These are phyloP conservation scores for Leucozona laternaria DNA, from an alignment of 2,888 invertebrate genomes.

Conservation along the genomic window DNA sequence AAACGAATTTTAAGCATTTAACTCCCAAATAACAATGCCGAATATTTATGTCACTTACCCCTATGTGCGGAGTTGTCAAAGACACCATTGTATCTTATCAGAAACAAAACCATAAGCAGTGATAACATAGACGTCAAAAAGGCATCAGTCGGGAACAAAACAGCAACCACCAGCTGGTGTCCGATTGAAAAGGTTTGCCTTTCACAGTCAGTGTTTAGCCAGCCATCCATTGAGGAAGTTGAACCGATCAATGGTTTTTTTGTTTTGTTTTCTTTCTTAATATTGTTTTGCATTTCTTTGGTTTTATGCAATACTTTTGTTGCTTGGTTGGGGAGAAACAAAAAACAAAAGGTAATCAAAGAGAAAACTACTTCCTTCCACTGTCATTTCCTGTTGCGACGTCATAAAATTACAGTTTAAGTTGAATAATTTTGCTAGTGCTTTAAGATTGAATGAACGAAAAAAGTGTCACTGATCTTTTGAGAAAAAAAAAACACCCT, in stretches of 20 bases:
- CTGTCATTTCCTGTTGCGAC: not conserved
- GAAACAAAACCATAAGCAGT: slow-evolving; percentile 19
- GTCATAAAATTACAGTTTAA: not conserved
- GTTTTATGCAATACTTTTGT: slow-evolving; percentile 39
- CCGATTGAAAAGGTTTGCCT: slow-evolving; percentile 22
- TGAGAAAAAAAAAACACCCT: not conserved
- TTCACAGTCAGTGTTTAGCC: slow-evolving; percentile 61
- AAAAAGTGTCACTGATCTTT: not conserved
- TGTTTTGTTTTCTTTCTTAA: slow-evolving; percentile 6
- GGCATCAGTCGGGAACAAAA: slow-evolving; percentile 46
- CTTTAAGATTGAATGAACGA: not conserved
- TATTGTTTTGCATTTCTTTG: slow-evolving; percentile 21
- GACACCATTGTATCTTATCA: slow-evolving; percentile 65
- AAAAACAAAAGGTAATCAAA: slow-evolving; percentile 29
- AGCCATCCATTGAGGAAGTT: slow-evolving; percentile 60
- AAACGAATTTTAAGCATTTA: not conserved
- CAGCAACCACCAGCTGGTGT: slow-evolving; percentile 41
- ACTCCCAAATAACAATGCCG: slow-evolving; percentile 1
- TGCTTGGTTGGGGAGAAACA: not conserved
- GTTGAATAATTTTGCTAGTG: not conserved
- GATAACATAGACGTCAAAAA: slow-evolving; percentile 61
- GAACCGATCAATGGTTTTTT: slow-evolving; percentile 12
- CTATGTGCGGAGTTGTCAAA: slow-evolving; percentile 19
- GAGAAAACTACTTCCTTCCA: slow-evolving; percentile 8
- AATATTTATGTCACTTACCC: slow-evolving; percentile 30